Evolutionary conservation across 2,888 invertebrate genomes (phyloP).

Genomic region (Hemithea aestivaria): DNA sequence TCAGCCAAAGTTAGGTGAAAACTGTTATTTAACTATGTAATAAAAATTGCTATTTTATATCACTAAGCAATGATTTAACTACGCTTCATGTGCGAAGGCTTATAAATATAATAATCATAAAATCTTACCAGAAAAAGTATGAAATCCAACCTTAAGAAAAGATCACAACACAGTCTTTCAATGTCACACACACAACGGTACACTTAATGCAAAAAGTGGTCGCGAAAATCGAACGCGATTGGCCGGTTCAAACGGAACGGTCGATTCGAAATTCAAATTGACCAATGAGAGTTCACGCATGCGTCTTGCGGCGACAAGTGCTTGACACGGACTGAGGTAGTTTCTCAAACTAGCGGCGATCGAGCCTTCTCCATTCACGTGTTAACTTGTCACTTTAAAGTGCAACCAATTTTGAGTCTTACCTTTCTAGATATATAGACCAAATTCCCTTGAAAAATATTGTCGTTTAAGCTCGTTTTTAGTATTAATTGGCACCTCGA

Average conservation of each 20-base stretch:
- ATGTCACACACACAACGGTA: conserved; percentile 67
- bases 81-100: no score
- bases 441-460: conserved; percentile 14
- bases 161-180: conserved; percentile 40
- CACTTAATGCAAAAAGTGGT: conserved; percentile 57
- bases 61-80: no score
- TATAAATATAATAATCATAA: no score
- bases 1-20: no score
- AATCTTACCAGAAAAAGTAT: conserved; percentile 64
- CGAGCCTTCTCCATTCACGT: conserved; percentile 70
- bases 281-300: conserved; percentile 47
- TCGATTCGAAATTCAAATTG: conserved; percentile 60
- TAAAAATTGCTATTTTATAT: no score
- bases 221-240: conserved; percentile 65
- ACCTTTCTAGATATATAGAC: background rate
- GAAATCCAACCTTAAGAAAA: conserved; percentile 39
- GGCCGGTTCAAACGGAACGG: conserved; percentile 53
- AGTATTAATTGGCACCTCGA: conserved; percentile 55
- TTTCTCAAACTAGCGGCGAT: conserved; percentile 67
- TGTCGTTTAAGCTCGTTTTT: conserved; percentile 35
- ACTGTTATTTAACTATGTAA: no score
- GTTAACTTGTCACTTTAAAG: conserved; percentile 41
- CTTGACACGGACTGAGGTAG: conserved; percentile 62
- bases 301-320: conserved; percentile 57
- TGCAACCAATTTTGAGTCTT: conserved; percentile 29